Evolutionary conservation across 2,888 invertebrate species (phyloP).

Genomic region (Odontothrips loti): DNA sequence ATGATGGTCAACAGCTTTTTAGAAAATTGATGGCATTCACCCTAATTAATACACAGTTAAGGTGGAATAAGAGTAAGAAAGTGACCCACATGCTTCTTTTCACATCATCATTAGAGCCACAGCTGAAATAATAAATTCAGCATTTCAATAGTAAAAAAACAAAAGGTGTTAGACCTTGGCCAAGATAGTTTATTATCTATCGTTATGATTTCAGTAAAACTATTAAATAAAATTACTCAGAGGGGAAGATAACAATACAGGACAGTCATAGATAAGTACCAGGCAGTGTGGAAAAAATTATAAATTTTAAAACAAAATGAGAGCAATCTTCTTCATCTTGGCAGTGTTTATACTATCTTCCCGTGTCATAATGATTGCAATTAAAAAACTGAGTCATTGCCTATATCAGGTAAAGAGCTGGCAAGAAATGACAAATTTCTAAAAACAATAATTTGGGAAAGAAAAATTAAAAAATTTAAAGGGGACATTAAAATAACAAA

Average conservation of each 20-base stretch:
- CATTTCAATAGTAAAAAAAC: background rate
- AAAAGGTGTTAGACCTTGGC: background rate
- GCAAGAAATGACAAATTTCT: background rate
- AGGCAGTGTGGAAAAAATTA: background rate
- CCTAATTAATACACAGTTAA: background rate
- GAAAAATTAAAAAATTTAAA: background rate
- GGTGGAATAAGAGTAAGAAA: background rate
- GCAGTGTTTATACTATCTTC: background rate
- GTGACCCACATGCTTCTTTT: too few relatives aligned
- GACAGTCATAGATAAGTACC: background rate
- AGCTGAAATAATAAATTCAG: background rate
- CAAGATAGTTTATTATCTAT: background rate
- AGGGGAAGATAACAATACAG: background rate
- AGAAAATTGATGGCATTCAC: background rate
- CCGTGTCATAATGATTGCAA: background rate
- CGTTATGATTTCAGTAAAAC: background rate
- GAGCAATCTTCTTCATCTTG: background rate
- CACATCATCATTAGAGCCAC: background rate
- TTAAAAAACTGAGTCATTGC: background rate
- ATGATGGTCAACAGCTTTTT: background rate
- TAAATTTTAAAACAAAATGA: background rate
- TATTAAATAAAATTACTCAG: background rate
- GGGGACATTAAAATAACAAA: background rate
- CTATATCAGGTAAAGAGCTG: background rate
- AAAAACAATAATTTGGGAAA: background rate